Evolutionary conservation across 2,888 invertebrate species (phyloP), one percentile per base, ranked within the genome.

Genomic region (Poecilobothrus nobilitatus): DNA sequence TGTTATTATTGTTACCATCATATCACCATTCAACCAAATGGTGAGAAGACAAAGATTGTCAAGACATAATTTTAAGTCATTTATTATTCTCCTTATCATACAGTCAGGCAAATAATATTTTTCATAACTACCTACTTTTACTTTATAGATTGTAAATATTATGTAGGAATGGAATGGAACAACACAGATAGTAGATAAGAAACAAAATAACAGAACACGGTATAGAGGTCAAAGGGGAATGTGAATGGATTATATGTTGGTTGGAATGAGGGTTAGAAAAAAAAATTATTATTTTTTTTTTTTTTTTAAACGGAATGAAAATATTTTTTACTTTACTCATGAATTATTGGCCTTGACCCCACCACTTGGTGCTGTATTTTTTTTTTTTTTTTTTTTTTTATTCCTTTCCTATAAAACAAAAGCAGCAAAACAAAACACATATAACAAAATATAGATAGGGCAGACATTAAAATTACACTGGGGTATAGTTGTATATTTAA

Each of bases 331-430:
- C 18, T 53, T 53, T 53, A 53, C 15, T 53, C 53, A 53, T 53
- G 53, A 53, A 53, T 53, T 53, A 53, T 53, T 53, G 53, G 53
- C 53, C 53, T 53, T 53, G 53, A 53, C 53, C 53, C 53, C 53
- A 41, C 41, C 41, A n/a, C n/a, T 53, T 18, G 53, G 53, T 18
- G 53, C 53, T 53, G 53, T 6, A 15, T 15, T 53, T 41, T 12
- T 41, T 41, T 12, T 41, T 1, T 41, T 41, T 41, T 15, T 15
- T 1, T 41, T 41, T 5, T 15, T 41, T 41, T 27, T 27, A 27
- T 27, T 27, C 27, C 27, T 27, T 27, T 37, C 37, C 37, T 37
- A 37, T 37, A 37, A 37, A 37, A 37, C 37, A 37, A 37, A 37
- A 37, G 12, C 27, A 53, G n/a, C 53, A 53, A 41, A 3, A 27